Conservation (phyloP, 1,140 invertebrate genomes). For the Drosophila watanabei region DNA sequence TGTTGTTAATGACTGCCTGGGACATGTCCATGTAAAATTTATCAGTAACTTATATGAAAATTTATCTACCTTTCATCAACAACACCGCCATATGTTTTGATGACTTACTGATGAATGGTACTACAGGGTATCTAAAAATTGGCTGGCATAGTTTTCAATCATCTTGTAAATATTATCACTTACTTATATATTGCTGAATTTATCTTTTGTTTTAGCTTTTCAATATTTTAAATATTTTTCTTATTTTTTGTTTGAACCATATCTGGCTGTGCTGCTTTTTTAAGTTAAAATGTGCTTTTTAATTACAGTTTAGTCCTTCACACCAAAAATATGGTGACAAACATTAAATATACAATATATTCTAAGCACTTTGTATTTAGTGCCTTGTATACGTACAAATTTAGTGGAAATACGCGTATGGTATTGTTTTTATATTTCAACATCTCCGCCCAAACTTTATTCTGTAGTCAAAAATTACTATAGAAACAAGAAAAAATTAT, state of each 20-base stretch:
- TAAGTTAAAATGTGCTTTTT: constrained; percentile 51
- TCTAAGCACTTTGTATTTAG: constrained; percentile 14
- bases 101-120: too few relatives aligned
- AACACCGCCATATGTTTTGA: too few relatives aligned
- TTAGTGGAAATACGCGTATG: constrained; percentile 18
- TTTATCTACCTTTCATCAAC: too few relatives aligned
- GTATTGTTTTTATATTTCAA: not conserved
- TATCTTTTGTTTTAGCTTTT: constrained; percentile 25
- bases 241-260: constrained; percentile 11
- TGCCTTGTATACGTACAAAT: constrained; percentile 22
- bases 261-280: constrained; percentile 51
- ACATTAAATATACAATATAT: constrained; percentile 15
- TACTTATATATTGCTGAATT: constrained; percentile 52
- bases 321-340: not conserved
- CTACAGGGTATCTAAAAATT: constrained; percentile 25
- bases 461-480: not conserved
- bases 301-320: constrained; percentile 32
- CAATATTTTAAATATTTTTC: constrained; percentile 15
- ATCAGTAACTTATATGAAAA: too few relatives aligned
- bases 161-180: constrained; percentile 42
- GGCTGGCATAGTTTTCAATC: constrained; percentile 31
- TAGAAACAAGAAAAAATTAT: constrained; percentile 30
- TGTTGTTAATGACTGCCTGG: too few relatives aligned
- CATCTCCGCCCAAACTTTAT: not conserved
- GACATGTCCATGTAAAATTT: too few relatives aligned